A percentile compares a stretch with the other conserved stretches of the same genome.
phyloP scores from a whole-genome alignment of 2,888 invertebrate genomes.

The Pterobdella sp. region DNA sequence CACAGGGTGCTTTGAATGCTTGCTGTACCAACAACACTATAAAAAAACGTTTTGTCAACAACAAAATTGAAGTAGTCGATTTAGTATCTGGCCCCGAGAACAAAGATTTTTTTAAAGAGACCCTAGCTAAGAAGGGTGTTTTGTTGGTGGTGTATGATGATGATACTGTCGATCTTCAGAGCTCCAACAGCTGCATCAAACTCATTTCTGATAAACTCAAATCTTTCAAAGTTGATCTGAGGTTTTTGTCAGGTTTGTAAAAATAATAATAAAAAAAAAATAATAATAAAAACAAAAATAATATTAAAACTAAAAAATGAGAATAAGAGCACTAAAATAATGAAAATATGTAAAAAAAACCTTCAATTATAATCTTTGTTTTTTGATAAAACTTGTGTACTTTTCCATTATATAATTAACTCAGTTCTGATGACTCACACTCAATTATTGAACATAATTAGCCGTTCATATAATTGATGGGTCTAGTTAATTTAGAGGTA shows the following conservation, averaged over 20 bases:
- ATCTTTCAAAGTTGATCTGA: background rate
- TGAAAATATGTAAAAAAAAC: too few relatives aligned
- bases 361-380: too few relatives aligned
- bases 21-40: constrained; percentile 66
- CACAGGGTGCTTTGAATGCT: constrained; percentile 58
- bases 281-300: too few relatives aligned
- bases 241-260: constrained; percentile 13
- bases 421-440: too few relatives aligned
- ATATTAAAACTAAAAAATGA: too few relatives aligned
- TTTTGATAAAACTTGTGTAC: too few relatives aligned
- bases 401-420: too few relatives aligned
- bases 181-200: constrained; percentile 56
- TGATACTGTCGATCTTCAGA: constrained; percentile 58
- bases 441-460: too few relatives aligned
- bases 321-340: too few relatives aligned
- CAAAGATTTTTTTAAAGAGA: constrained; percentile 59
- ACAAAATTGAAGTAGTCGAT: constrained; percentile 62
- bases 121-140: constrained; percentile 43
- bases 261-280: too few relatives aligned
- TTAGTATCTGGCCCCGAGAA: constrained; percentile 61
- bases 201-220: background rate
- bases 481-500: too few relatives aligned
- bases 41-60: constrained; percentile 61
- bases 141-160: constrained; percentile 66
- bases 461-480: too few relatives aligned